phyloP scores from a whole-genome alignment of 2,888 invertebrate genomes.

The Branchellion lobata region DNA sequence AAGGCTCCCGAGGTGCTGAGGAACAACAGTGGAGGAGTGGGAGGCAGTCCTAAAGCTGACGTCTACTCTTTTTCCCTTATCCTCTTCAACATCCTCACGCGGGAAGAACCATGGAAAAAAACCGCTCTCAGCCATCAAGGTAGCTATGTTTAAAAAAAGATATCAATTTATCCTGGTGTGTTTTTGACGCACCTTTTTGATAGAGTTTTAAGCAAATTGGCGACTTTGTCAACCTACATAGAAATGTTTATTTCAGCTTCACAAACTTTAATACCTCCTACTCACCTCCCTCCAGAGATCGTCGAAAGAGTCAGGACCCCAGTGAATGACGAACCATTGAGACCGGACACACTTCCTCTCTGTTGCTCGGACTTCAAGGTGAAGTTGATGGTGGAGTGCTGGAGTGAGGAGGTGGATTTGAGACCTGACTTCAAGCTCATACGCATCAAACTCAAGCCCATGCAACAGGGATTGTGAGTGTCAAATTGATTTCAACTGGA shows the following conservation, averaged over 20 bases:
- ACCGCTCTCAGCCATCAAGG: constrained; percentile 69
- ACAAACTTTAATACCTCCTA: too few relatives aligned
- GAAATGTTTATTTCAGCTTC: too few relatives aligned
- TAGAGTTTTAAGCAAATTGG: too few relatives aligned
- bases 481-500: constrained; percentile 50
- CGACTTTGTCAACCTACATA: too few relatives aligned
- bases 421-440: constrained; percentile 84
- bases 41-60: constrained; percentile 59
- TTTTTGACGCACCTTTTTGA: too few relatives aligned
- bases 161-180: too few relatives aligned
- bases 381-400: constrained; percentile 81
- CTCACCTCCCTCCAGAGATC: too few relatives aligned
- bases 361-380: constrained; percentile 69
- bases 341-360: constrained; percentile 72
- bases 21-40: constrained; percentile 52
- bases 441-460: constrained; percentile 81
- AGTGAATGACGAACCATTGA: constrained; percentile 53
- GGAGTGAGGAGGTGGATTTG: constrained; percentile 85
- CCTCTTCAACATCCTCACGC: constrained; percentile 69
- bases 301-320: constrained; percentile 56
- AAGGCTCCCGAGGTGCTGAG: constrained; percentile 75
- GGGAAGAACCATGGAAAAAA: constrained; percentile 64
- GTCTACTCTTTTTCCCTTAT: constrained; percentile 90
- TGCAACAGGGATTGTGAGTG: constrained; percentile 74
- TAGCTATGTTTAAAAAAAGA: too few relatives aligned